Base-by-base conservation (phyloP, 1,140 invertebrate genomes). In the Meloidogyne hapla region DNA sequence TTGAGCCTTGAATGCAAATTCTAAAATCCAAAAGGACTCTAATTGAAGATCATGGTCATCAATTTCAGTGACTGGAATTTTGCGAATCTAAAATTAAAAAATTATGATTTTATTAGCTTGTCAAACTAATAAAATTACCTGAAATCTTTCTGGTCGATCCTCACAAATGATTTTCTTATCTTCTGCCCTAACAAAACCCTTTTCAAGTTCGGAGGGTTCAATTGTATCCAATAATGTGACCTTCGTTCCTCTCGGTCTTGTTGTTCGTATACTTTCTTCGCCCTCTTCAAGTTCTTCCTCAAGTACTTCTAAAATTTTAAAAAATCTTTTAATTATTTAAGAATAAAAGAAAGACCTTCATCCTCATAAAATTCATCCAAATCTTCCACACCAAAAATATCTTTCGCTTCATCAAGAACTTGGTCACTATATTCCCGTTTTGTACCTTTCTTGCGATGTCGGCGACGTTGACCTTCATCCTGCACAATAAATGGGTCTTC, bases 11-110 rank as follows among this genome's bases (percentile, higher is more conserved):
- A 98, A 98, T 0, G 94, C 94, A 84, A 95, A 92, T 77, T 94
- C 93, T 86, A 95, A 96, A 64, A 99, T 98, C 96, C 96, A 99
- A 81, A 95, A 92, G 0, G 96, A 93, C 88, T 99, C 97, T 73
- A 94, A 92, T 62, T 95, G 92, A 2, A 98, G 86, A 88, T 99
- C 95, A n/a, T 87, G 87, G 69, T 90, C 89, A 21, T 93, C 92
- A 2, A 90, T 93, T 0, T 93, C 85, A 0, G 92, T 93, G 1
- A 86, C 94, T 88, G 81, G 94, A 40, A 96, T 91, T 79, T 92
- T 91, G 21, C 96, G 91, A 25, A 97, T 89, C 89, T 97, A 93
- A 92, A 95, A 94, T 42, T 42, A 70, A 76, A 26, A 63, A 8
- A 48, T 9, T 15, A 61, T 21, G 61, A 61, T 1, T 38, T 12